Conservation (phyloP, 2,113 vertebrate genomes). For the Phrynosoma blainvillii region DNA sequence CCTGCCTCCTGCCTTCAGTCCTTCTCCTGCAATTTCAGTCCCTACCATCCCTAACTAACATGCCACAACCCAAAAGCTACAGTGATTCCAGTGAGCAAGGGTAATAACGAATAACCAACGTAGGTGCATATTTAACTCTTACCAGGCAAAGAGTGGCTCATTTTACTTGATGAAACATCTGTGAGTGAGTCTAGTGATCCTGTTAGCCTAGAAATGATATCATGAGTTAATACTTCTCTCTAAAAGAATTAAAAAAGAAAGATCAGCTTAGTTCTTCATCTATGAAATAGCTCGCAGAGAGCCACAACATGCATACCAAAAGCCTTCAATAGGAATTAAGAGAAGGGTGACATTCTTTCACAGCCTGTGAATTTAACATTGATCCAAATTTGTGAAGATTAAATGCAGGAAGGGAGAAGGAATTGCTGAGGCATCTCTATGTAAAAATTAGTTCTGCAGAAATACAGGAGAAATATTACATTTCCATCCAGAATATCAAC, state of each 20-base stretch:
- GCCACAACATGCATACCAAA: neutral
- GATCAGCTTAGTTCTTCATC: neutral
- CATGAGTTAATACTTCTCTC: conserved; percentile 17
- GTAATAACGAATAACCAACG: neutral
- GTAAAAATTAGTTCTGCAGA: neutral
- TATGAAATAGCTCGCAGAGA: neutral
- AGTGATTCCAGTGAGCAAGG: neutral
- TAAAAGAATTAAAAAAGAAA: neutral
- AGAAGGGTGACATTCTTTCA: neutral
- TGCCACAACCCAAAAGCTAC: neutral
- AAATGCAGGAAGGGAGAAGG: neutral
- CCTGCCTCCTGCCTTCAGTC: neutral
- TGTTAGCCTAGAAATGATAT: conserved; percentile 80
- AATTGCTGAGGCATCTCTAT: neutral
- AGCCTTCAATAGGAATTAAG: neutral
- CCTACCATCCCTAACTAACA: neutral
- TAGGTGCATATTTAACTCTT: conserved; percentile 43
- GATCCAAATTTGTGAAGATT: neutral
- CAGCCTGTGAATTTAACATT: neutral
- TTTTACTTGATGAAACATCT: conserved; percentile 85
- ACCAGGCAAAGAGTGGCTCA: conserved; percentile 85
- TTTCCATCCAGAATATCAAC: neutral
- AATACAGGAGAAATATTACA: neutral
- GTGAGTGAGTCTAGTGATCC: conserved; percentile 93
- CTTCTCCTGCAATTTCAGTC: neutral